Evolutionary conservation across 2,888 invertebrate species (phyloP), one percentile per base, ranked within the genome.

Genomic region (Orthosia gothica): DNA sequence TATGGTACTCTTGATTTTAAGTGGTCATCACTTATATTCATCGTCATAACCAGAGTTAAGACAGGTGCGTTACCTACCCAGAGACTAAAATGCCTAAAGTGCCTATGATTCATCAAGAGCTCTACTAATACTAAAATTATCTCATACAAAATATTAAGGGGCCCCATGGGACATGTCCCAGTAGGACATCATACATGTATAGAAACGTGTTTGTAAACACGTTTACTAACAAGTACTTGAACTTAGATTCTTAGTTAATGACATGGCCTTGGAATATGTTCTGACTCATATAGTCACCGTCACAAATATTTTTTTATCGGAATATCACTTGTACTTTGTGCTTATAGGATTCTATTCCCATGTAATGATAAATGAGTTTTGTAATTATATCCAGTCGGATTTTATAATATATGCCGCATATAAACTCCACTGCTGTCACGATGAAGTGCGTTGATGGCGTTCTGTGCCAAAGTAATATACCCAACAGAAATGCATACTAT

Each of bases 171-270:
- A n/a, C n/a, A n/a, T n/a, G n/a, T n/a, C n/a, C n/a, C n/a, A n/a
- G n/a, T n/a, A n/a, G n/a, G 23, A 11, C n/a, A 40, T 55, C n/a
- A 11, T n/a, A 50, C 2, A 18, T 47, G 12, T 16, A n/a, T 2
- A 49, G 16, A 55, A 54, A 40, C 57, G 20, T 15, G 45, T 26
- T 49, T 11, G 16, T 40, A 40, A 62, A 73, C 4, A 11, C 47
- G 32, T 49, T 73, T 73, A 73, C 47, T 55, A 45, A 1, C n/a
- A 73, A 50, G 18, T 76, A 68, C 61, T 76, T 68, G 23, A 61
- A 61, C 26, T 55, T 32, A 9, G 15, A 45, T 50, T 69, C 55
- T 7, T 50, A n/a, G 49, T 50, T 32, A 76, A 50, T 62, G 26
- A 12, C 18, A 47, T 58, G 26, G 16, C 67, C 78, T 78, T 81